These are phyloP conservation scores for Enteromius mattozi DNA, from an alignment of 2,797 vertebrate genomes.

Conservation along the genomic window DNA sequence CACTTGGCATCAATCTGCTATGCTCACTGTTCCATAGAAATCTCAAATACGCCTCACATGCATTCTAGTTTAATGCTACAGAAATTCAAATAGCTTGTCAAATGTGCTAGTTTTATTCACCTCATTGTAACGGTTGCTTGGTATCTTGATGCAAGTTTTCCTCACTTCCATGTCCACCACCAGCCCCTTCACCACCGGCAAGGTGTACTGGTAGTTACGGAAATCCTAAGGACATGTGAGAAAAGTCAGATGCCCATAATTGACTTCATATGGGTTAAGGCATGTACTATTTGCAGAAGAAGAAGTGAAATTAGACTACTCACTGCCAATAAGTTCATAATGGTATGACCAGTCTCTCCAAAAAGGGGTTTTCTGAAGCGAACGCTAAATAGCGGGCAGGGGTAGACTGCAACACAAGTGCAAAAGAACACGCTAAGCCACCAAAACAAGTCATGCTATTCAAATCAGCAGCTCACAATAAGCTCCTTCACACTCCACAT, in stretches of 20 bases:
- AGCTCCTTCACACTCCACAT: constrained; percentile 7
- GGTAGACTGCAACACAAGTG: constrained; percentile 87
- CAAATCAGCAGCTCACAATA: constrained; percentile 3
- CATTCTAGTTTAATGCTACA: neutral
- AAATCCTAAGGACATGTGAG: constrained; percentile 84
- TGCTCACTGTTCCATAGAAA: neutral
- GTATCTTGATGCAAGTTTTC: constrained; percentile 97
- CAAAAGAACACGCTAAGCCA: neutral
- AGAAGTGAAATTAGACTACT: constrained; percentile 67
- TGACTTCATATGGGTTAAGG: neutral
- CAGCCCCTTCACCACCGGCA: constrained; percentile 93
- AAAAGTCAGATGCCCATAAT: neutral
- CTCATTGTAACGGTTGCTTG: constrained; percentile 98
- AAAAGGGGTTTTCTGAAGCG: constrained; percentile 97
- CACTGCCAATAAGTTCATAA: constrained; percentile 98
- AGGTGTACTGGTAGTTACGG: constrained; percentile 97
- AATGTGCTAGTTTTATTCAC: constrained; percentile 67
- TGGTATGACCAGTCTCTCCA: constrained; percentile 98
- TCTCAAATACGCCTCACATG: neutral
- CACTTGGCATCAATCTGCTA: constrained; percentile 16
- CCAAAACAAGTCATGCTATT: neutral
- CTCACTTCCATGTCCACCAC: constrained; percentile 98
- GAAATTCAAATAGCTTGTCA: neutral
- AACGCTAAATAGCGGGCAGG: constrained; percentile 97
- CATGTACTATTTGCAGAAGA: neutral